Evolutionary conservation across 1,140 invertebrate genomes (phyloP), one percentile per base, ranked within the genome.

Genomic region (Drosophila neocordata): DNA sequence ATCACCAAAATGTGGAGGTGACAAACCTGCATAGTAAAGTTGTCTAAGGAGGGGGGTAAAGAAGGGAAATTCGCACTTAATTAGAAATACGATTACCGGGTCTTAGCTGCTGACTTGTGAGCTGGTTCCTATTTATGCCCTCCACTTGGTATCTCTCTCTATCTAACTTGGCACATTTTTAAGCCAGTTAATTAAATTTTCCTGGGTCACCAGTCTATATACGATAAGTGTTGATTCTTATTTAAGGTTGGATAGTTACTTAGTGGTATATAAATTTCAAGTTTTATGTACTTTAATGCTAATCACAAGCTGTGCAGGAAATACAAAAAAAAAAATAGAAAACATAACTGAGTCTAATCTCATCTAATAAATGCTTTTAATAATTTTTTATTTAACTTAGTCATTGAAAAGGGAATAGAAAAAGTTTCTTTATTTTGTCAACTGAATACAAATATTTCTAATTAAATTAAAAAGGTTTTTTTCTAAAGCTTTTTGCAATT

Each of bases 51-150:
- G 53, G 70, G 61, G 58, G 55, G 61, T 38, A 64, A 63, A 61
- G 63, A 59, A 69, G 73, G 69, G 65, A 87, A 78, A 82, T 79
- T 88, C 65, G 75, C 83, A 87, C 83, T 88, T 87, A 87, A 87
- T 87, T 87, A 87, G 83, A 83, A 87, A 83, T 76, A 73, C 83
- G 83, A 88, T 87, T 87, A 88, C 75, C 69, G 70, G 74, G 67
- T 81, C 81, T 77, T 81, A 74, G 81, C 73, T 79, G 72, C 65
- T 73, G 66, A 74, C 85, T 88, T 72, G 60, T 69, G 64, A 69
- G 52, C 73, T 41, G 58, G 61, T 66, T 55, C 60, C 62, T 69
- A 53, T 44, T 68, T 48, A 48, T 48, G 41, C 41, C 15, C 41
- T 20, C 15, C 41, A 48, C 41, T 48, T 48, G 41, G 41, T 34